phyloP scores from a whole-genome alignment of 2,888 invertebrate species.

The Zele albiditarsus region DNA sequence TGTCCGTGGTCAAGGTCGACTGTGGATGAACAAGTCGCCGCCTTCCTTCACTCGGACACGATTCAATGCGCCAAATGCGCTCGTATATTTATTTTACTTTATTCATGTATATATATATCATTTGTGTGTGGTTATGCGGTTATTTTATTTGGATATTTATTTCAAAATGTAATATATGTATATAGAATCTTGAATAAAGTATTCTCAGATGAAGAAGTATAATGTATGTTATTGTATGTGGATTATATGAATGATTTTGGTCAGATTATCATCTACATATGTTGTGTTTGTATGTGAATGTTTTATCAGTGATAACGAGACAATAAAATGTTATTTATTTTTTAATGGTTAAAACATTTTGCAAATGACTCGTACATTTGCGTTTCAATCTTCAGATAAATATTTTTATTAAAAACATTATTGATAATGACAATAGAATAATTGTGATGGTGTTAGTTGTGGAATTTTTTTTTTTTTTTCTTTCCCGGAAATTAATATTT shows the following conservation, averaged over 20 bases:
- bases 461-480: too few relatives aligned
- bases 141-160: background rate
- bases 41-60: constrained; percentile 3
- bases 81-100: constrained; percentile 6
- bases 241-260: background rate
- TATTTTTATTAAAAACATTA: too few relatives aligned
- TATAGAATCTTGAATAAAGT: background rate
- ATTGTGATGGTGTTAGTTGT: too few relatives aligned
- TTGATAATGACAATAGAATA: too few relatives aligned
- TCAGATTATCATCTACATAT: too few relatives aligned
- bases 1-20: constrained; percentile 44
- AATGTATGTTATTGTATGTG: background rate
- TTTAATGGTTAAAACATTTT: too few relatives aligned
- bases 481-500: too few relatives aligned
- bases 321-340: too few relatives aligned
- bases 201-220: background rate
- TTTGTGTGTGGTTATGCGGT: constrained; percentile 15
- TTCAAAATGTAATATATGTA: background rate
- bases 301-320: too few relatives aligned
- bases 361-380: too few relatives aligned
- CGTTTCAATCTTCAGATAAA: too few relatives aligned
- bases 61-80: constrained; percentile 22
- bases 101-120: constrained; percentile 16
- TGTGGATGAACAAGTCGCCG: constrained; percentile 6
- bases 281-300: too few relatives aligned